Percentiles rank a stretch among this genome's conserved stretches.
Evolutionary conservation across 2,797 vertebrate genomes (phyloP).

Genomic region (Orientallactaga sibirica): DNA sequence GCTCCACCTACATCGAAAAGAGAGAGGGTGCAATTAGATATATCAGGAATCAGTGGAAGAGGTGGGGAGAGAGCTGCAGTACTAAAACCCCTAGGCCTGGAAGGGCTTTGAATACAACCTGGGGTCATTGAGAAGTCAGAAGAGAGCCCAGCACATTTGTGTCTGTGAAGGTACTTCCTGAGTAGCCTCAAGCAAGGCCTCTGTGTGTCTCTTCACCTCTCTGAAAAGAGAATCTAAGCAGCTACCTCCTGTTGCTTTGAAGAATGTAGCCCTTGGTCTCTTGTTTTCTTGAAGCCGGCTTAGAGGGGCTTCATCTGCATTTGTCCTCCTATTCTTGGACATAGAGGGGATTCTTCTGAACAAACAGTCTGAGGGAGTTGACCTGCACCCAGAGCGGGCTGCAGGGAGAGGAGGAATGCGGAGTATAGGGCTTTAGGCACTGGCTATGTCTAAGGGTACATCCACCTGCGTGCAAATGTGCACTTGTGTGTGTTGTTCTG

Average conservation of each 20-base stretch:
- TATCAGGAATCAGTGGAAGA: neutral
- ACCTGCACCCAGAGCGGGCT: neutral
- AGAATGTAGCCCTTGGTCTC: neutral
- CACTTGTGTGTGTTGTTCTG: constrained; percentile 62
- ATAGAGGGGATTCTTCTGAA: neutral
- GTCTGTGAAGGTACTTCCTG: neutral
- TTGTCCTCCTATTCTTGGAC: neutral
- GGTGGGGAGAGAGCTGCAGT: neutral
- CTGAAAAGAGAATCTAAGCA: neutral
- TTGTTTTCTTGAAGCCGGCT: neutral
- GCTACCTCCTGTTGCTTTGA: neutral
- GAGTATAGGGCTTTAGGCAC: neutral
- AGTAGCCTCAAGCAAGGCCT: neutral
- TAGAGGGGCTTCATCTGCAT: neutral
- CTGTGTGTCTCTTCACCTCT: neutral
- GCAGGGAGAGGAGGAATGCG: neutral
- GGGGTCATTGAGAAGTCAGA: neutral
- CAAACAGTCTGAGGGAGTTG: too few relatives aligned
- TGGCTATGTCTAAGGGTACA: neutral
- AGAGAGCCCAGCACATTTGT: neutral
- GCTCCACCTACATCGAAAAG: too few relatives aligned
- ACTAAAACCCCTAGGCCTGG: neutral
- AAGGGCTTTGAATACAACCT: neutral
- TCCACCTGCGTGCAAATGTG: neutral
- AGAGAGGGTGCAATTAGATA: too few relatives aligned